Conservation (phyloP, 2,113 vertebrate species). For the Reinhardtius hippoglossoides region DNA sequence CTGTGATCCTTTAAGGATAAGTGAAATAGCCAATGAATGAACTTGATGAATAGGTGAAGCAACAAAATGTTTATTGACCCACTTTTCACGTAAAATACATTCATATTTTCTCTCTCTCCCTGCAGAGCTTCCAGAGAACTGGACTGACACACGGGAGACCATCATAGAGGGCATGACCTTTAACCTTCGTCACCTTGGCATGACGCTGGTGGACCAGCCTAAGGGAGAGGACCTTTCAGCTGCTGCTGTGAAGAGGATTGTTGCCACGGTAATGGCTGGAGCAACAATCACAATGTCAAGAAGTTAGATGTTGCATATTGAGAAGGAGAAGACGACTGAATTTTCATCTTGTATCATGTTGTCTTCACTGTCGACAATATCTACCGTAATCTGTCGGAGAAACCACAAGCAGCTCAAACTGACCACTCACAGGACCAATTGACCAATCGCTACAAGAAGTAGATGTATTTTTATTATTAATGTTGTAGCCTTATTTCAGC, state of each 20-base stretch:
- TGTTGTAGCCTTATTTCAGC: too few relatives aligned
- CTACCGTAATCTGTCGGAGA: too few relatives aligned
- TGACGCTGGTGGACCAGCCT: conserved; percentile 95
- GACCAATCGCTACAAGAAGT: too few relatives aligned
- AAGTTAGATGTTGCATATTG: background rate
- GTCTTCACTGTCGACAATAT: too few relatives aligned
- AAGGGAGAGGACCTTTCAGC: conserved; percentile 94
- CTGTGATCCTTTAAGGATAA: too few relatives aligned
- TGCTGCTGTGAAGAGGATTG: conserved; percentile 91
- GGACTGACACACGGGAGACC: conserved; percentile 94
- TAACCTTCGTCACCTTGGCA: conserved; percentile 93
- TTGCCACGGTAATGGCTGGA: conserved; percentile 86
- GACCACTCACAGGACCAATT: too few relatives aligned
- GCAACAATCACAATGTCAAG: background rate
- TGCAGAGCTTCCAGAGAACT: conserved; percentile 94
- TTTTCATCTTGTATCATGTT: too few relatives aligned
- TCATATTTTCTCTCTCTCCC: background rate
- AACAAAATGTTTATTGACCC: background rate
- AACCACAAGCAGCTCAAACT: too few relatives aligned
- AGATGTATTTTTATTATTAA: too few relatives aligned
- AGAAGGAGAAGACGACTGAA: too few relatives aligned
- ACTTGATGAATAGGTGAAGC: background rate
- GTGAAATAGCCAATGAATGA: background rate
- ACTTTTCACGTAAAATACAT: background rate
- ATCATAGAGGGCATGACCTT: conserved; percentile 94